Evolutionary conservation across 2,888 invertebrate genomes (phyloP).

Genomic region (Ditylenchus weischeri): DNA sequence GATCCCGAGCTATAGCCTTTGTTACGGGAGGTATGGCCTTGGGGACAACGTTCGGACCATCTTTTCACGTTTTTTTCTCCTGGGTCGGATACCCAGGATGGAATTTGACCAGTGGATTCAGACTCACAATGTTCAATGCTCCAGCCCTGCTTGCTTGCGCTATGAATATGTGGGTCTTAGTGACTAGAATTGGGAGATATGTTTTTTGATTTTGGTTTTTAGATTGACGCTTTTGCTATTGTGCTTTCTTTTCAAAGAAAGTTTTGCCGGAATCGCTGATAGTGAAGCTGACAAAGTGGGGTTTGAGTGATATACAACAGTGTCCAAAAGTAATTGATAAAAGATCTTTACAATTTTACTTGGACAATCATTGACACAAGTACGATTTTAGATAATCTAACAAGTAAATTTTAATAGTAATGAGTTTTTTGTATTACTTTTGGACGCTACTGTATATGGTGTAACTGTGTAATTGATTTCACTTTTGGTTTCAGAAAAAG

Average conservation of each 20-base stretch:
- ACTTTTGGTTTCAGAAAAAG: not conserved
- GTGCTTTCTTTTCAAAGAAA: slow-evolving; percentile 17
- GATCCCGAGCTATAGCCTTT: slow-evolving; percentile 60
- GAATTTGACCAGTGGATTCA: slow-evolving; percentile 10
- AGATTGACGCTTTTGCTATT: not conserved
- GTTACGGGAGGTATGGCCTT: slow-evolving; percentile 56
- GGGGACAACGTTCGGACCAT: slow-evolving; percentile 29
- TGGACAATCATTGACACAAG: no score
- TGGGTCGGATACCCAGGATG: slow-evolving; percentile 24
- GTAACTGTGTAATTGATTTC: not conserved
- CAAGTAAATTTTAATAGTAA: not conserved
- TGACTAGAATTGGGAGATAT: not conserved
- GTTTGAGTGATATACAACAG: not conserved
- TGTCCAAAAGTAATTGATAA: not conserved
- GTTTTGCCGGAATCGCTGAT: slow-evolving; percentile 16
- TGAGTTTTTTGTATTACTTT: not conserved
- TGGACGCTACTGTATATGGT: not conserved
- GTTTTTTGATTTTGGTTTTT: no score
- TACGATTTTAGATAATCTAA: no score
- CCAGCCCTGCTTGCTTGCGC: slow-evolving; percentile 22
- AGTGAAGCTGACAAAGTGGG: not conserved
- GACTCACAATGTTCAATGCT: slow-evolving; percentile 25
- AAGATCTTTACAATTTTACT: no score
- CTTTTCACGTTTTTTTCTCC: slow-evolving; percentile 25
- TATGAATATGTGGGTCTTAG: slow-evolving; percentile 8